Evolutionary conservation across 2,113 vertebrate species (phyloP), one percentile per base, ranked within the genome.

Genomic region (Struthio camelus): DNA sequence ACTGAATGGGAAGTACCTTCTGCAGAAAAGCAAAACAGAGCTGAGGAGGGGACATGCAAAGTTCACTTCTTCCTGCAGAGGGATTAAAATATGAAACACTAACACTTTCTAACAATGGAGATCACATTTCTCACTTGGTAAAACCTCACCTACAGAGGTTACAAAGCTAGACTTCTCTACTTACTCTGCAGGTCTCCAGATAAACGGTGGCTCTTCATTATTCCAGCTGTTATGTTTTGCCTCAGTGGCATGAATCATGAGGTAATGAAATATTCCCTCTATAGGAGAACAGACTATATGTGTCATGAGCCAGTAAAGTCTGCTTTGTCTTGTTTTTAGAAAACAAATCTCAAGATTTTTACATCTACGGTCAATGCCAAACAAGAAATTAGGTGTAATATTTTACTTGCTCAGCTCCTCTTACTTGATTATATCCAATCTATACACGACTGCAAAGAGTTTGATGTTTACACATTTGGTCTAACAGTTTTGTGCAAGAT

Each of bases 391-490:
- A n/a, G 24, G 48, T 28, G 51, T 87, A 65, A 46, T 25, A 85
- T 75, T 91, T 48, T 30, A 87, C 17, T 28, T 71, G 17, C 70
- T 94, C 30, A 69, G 65, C 58, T 30, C 17, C 34, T 89, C 61
- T 58, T 59, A 61, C 67, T 76, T 91, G 64, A 34, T 75, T 71
- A 84, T 93, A 84, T 79, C 48, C 2, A 53, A 75, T 64, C 44
- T 77, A 85, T 58, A 76, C 5, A 38, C 11, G 46, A 80, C 54
- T 81, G 42, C 19, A 76, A 51, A 64, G 36, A 56, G 64, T 78
- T 71, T 54, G 51, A 95, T 95, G 56, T 85, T 87, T 95, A 82
- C 22, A 83, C 75, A 84, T 61, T 25, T 93, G 40, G 44, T 36
- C 61, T 78, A 82, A 73, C 15, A 40, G 59, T 80, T 96, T 88